Evolutionary conservation across 2,888 invertebrate species (phyloP).

Genomic region (Macrosoma leucophasiata): DNA sequence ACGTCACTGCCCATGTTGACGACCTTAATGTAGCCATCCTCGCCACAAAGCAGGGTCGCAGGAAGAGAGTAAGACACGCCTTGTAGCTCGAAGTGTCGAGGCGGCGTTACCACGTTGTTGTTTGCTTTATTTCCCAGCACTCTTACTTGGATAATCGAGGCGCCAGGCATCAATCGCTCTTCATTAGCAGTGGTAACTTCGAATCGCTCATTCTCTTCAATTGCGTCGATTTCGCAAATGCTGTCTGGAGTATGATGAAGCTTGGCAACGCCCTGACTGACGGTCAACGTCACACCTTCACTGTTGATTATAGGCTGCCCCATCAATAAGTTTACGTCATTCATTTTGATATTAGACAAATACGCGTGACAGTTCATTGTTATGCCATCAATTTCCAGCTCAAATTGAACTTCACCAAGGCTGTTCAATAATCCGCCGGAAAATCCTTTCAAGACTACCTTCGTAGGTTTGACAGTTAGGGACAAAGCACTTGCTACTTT

Average conservation of each 20-base stretch:
- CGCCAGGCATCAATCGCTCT: constrained; percentile 20
- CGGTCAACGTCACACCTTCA: constrained; percentile 16
- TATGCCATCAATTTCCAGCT: constrained; percentile 20
- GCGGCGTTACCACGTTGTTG: constrained; percentile 20
- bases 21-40: constrained; percentile 25
- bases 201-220: constrained; percentile 12
- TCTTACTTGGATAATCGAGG: constrained; percentile 20
- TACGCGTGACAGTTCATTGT: constrained; percentile 12
- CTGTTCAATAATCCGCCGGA: constrained; percentile 11
- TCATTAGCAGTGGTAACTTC: constrained; percentile 13
- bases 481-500: constrained; percentile 1
- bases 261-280: constrained; percentile 8
- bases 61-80: constrained; percentile 25
- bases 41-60: constrained; percentile 24
- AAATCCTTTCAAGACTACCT: constrained; percentile 20
- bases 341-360: constrained; percentile 20
- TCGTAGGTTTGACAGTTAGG: constrained; percentile 8
- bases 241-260: constrained; percentile 4
- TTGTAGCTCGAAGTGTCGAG: constrained; percentile 24
- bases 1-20: constrained; percentile 20
- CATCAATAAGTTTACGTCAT: constrained; percentile 21
- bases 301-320: constrained; percentile 28
- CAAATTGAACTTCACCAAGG: constrained; percentile 22
- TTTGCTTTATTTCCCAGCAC: constrained; percentile 14
- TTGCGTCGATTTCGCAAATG: constrained; percentile 3